A percentile compares a stretch with the other conserved stretches of the same genome.
These are phyloP conservation scores for Brassicogethes aeneus DNA, from an alignment of 2,888 invertebrate species.

Conservation along the genomic window DNA sequence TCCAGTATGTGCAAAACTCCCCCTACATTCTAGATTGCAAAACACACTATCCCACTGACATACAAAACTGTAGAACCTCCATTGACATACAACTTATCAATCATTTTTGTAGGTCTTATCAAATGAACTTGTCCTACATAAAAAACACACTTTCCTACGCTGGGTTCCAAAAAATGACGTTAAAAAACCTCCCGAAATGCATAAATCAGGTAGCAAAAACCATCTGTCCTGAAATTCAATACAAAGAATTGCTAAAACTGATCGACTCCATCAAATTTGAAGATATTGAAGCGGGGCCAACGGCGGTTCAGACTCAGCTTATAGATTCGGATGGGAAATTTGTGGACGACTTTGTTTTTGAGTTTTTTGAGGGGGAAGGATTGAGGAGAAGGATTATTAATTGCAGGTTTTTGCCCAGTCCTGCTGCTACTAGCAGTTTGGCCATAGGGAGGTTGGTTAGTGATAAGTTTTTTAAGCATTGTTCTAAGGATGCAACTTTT, in stretches of 20 bases:
- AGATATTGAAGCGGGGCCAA: conserved; percentile 51
- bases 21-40: no score
- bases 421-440: conserved; percentile 91
- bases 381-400: conserved; percentile 74
- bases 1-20: no score
- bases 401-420: conserved; percentile 91
- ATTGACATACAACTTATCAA: no score
- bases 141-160: conserved; percentile 57
- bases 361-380: conserved; percentile 56
- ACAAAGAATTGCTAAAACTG: conserved; percentile 32
- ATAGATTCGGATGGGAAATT: conserved; percentile 73
- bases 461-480: conserved; percentile 12
- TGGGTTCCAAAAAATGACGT: conserved; percentile 70
- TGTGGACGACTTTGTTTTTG: conserved; percentile 94
- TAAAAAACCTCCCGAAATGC: conserved; percentile 70
- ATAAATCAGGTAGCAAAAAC: conserved; percentile 71
- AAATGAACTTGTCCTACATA: conserved; percentile 56
- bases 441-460: conserved; percentile 82
- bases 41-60: no score
- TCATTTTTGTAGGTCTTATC: conserved; percentile 43
- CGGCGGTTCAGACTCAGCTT: conserved; percentile 92
- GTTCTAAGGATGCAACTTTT: not conserved
- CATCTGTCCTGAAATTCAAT: conserved; percentile 46
- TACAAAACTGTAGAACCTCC: no score
- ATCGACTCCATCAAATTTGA: conserved; percentile 8